Percentiles rank a stretch among this genome's conserved stretches.
Conservation (phyloP, 2,797 vertebrate genomes). For the Orientallactaga sibirica region DNA sequence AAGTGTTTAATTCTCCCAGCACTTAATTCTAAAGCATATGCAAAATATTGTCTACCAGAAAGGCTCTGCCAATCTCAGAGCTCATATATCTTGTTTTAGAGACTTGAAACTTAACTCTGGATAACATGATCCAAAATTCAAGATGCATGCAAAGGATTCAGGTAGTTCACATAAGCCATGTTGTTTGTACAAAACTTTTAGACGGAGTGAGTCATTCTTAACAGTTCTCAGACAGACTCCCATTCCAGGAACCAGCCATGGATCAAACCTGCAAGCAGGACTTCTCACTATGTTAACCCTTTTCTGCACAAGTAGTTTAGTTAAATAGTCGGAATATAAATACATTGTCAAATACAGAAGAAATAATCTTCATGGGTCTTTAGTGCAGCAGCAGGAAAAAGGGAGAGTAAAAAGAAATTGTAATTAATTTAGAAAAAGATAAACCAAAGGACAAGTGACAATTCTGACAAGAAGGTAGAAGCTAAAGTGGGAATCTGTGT, state of each 20-base stretch:
- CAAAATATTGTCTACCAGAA: neutral
- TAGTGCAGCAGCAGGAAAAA: no score
- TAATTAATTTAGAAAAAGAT: no score
- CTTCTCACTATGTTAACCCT: neutral
- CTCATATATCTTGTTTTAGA: neutral
- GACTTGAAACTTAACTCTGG: neutral
- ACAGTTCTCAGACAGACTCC: no score
- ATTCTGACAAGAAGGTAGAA: no score
- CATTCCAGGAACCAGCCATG: neutral
- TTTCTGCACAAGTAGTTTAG: neutral
- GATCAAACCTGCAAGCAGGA: neutral
- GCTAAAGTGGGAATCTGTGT: neutral
- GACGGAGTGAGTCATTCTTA: no score
- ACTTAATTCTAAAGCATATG: neutral
- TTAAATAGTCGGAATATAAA: neutral
- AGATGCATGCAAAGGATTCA: neutral
- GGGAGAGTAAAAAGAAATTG: no score
- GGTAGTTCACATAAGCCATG: no score
- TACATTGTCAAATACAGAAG: neutral
- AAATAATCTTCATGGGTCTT: neutral
- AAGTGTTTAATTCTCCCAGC: neutral
- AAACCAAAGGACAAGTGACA: no score
- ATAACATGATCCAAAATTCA: neutral
- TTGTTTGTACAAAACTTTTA: no score
- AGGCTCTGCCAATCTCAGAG: neutral